These are phyloP conservation scores for Cordilura impudica DNA, from an alignment of 2,888 invertebrate genomes.

Conservation along the genomic window DNA sequence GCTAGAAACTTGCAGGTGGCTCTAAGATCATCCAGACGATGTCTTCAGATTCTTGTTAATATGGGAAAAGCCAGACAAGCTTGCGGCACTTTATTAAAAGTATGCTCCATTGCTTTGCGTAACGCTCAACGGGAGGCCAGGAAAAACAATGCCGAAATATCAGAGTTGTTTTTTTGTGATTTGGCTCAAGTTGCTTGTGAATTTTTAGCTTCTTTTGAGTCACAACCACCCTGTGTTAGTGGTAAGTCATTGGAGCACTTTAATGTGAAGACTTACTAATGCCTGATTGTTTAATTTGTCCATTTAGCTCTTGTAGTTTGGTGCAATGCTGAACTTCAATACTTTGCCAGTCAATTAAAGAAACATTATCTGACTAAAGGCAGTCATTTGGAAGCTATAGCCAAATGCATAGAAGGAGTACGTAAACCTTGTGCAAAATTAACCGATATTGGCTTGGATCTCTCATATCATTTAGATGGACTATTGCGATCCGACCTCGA, in stretches of 20 bases:
- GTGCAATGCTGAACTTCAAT: conserved; percentile 90
- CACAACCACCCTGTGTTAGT: conserved; percentile 85
- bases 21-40: conserved; percentile 88
- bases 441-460: conserved; percentile 89
- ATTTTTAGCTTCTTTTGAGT: conserved; percentile 89
- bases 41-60: conserved; percentile 86
- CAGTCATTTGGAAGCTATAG: conserved; percentile 88
- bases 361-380: conserved; percentile 95
- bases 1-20: conserved; percentile 95
- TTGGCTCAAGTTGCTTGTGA: conserved; percentile 85
- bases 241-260: conserved; percentile 81
- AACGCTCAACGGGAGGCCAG: conserved; percentile 77
- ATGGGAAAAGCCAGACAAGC: conserved; percentile 78
- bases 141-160: conserved; percentile 77
- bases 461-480: conserved; percentile 94
- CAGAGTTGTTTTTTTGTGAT: conserved; percentile 84
- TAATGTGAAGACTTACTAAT: not conserved
- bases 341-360: conserved; percentile 88
- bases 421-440: conserved; percentile 79
- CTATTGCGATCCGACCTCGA: conserved; percentile 84
- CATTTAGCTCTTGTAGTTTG: conserved; percentile 89
- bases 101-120: conserved; percentile 75
- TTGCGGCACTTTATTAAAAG: conserved; percentile 74
- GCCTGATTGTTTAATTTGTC: not conserved
- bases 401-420: conserved; percentile 91